Percentiles rank a stretch among this genome's conserved stretches.
Conservation (phyloP, 2,888 invertebrate genomes). For the Pyrrhia umbra region DNA sequence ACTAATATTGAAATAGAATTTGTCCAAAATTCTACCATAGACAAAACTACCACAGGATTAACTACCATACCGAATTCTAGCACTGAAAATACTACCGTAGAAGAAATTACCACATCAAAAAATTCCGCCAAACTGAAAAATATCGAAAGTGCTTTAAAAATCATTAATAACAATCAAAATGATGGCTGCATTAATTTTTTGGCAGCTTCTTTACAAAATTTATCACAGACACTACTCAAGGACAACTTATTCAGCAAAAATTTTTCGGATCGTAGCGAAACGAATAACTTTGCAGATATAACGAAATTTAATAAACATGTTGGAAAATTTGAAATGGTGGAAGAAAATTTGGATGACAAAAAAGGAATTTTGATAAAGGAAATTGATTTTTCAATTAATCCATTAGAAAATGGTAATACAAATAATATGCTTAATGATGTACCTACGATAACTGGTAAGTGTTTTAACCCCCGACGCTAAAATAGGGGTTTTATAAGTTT, state of each 20-base stretch:
- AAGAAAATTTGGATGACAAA: too few relatives aligned
- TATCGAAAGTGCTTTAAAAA: conserved; percentile 56
- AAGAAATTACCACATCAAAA: not conserved
- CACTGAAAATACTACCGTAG: too few relatives aligned
- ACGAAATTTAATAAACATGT: not conserved
- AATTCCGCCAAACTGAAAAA: conserved; percentile 32
- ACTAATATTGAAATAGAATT: not conserved
- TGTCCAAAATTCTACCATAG: not conserved
- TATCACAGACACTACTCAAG: conserved; percentile 10
- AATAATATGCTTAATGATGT: too few relatives aligned
- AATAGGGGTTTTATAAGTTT: too few relatives aligned
- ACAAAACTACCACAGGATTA: not conserved
- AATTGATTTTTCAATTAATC: too few relatives aligned
- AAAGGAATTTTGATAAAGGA: too few relatives aligned
- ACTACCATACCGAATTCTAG: not conserved
- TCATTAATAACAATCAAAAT: conserved; percentile 55
- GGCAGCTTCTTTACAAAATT: conserved; percentile 27
- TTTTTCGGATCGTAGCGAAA: not conserved
- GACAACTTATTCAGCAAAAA: not conserved
- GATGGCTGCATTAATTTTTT: conserved; percentile 19
- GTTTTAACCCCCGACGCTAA: too few relatives aligned
- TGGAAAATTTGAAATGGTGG: too few relatives aligned
- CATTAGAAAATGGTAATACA: too few relatives aligned
- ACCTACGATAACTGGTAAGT: too few relatives aligned
- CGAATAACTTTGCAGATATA: not conserved